Conservation (phyloP, 2,113 vertebrate genomes). For the Geococcyx californianus region DNA sequence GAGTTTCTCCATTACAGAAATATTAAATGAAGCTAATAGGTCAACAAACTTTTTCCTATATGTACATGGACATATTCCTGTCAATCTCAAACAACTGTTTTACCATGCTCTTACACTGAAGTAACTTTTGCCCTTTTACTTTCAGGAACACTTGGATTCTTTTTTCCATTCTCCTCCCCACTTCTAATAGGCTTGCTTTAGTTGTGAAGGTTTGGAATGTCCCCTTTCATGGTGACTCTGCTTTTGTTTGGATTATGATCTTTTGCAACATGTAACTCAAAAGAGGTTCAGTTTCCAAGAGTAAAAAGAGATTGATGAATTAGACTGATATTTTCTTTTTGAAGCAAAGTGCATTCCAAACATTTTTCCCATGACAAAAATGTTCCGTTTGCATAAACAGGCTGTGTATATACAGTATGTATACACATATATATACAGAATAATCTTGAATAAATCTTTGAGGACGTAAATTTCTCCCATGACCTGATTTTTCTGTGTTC, state of each 20-base stretch:
- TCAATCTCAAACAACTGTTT: background rate
- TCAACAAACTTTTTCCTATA: background rate
- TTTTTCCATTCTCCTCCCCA: background rate
- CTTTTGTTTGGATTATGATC: constrained; percentile 19
- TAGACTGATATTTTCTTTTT: background rate
- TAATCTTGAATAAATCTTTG: constrained; percentile 6
- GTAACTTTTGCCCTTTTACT: background rate
- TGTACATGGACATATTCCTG: background rate
- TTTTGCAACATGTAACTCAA: background rate
- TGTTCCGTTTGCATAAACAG: constrained; percentile 1
- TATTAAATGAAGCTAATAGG: background rate
- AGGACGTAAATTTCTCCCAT: background rate
- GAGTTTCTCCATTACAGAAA: background rate
- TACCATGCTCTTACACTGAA: background rate
- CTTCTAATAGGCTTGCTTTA: background rate
- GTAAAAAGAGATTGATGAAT: background rate
- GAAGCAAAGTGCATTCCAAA: constrained; percentile 36
- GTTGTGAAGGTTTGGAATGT: background rate
- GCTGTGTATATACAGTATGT: background rate
- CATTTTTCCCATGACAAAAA: constrained; percentile 63
- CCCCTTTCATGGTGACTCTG: background rate
- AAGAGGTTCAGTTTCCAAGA: background rate
- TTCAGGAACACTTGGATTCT: background rate
- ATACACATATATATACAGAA: background rate
- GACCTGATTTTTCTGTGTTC: background rate